These are phyloP conservation scores for Cryptocheilus praepositus DNA, from an alignment of 2,888 invertebrate genomes.

Conservation along the genomic window DNA sequence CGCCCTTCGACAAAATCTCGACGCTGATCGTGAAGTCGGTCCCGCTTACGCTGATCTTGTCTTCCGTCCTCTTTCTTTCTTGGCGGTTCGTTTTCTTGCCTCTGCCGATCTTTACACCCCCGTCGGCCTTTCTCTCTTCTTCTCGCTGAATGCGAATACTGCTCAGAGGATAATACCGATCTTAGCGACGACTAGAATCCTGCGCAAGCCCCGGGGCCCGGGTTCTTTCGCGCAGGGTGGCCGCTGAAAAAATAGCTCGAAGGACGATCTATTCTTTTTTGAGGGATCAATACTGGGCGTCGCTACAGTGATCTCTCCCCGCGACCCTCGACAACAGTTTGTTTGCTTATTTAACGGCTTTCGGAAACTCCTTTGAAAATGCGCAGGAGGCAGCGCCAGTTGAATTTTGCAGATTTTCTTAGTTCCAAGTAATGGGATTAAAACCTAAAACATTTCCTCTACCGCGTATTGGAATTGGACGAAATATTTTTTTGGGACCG, in stretches of 20 bases:
- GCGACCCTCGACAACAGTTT: slow-evolving; percentile 1
- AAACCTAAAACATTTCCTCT: not conserved
- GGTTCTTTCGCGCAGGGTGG: slow-evolving; percentile 25
- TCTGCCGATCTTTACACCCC: not conserved
- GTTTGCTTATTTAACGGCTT: not conserved
- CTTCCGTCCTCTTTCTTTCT: slow-evolving; percentile 9
- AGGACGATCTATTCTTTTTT: not conserved
- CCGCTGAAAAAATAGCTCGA: slow-evolving; percentile 49
- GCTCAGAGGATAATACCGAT: slow-evolving; percentile 2
- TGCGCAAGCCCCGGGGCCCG: not conserved
- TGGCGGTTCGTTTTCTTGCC: not conserved
- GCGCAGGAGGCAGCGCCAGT: not conserved
- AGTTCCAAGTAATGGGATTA: too few species aligned
- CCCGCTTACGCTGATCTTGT: slow-evolving; percentile 32
- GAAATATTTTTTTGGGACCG: too few species aligned
- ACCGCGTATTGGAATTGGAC: too few species aligned
- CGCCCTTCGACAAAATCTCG: slow-evolving; percentile 55
- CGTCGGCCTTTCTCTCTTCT: not conserved
- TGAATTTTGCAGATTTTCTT: too few species aligned
- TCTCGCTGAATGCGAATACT: not conserved
- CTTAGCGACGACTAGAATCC: slow-evolving; percentile 1
- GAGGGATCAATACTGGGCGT: too few species aligned
- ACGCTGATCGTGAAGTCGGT: slow-evolving; percentile 16
- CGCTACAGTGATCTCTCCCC: not conserved
- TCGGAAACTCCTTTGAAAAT: too few species aligned